A percentile compares a stretch with the other conserved stretches of the same genome.
phyloP scores from a whole-genome alignment of 2,888 invertebrate genomes.

The Tenthredo notha region DNA sequence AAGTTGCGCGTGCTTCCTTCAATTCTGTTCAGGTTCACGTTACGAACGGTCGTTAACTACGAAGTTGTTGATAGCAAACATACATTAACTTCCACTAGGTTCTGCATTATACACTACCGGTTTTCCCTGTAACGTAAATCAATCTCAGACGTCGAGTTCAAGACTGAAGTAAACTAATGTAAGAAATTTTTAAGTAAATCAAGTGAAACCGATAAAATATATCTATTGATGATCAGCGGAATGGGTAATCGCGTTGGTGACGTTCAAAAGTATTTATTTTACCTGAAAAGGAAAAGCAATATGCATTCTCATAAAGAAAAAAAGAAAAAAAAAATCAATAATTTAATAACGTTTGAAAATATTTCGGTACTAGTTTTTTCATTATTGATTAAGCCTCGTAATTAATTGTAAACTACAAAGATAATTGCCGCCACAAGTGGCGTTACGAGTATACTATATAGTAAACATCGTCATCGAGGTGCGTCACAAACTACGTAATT shows the following conservation, averaged over 20 bases:
- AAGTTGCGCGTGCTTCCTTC: not conserved
- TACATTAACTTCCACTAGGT: not conserved
- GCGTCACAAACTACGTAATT: slow-evolving; percentile 24
- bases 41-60: not conserved
- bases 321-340: not conserved
- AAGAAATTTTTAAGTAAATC: not conserved
- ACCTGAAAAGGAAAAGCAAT: not conserved
- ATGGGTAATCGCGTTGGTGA: not conserved
- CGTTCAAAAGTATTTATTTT: not conserved
- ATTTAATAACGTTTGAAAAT: not conserved
- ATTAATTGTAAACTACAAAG: slow-evolving; percentile 12
- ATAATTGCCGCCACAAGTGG: slow-evolving; percentile 22
- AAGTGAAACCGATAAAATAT: not conserved
- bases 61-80: not conserved
- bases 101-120: not conserved
- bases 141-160: not conserved
- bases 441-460: not conserved
- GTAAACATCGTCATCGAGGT: not conserved
- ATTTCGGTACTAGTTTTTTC: not conserved
- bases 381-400: not conserved
- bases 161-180: not conserved
- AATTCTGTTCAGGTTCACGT: slow-evolving; percentile 21
- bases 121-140: not conserved
- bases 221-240: not conserved
- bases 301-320: not conserved